Evolutionary conservation across 1,140 invertebrate genomes (phyloP).

Genomic region (Diachasma alloeum): DNA sequence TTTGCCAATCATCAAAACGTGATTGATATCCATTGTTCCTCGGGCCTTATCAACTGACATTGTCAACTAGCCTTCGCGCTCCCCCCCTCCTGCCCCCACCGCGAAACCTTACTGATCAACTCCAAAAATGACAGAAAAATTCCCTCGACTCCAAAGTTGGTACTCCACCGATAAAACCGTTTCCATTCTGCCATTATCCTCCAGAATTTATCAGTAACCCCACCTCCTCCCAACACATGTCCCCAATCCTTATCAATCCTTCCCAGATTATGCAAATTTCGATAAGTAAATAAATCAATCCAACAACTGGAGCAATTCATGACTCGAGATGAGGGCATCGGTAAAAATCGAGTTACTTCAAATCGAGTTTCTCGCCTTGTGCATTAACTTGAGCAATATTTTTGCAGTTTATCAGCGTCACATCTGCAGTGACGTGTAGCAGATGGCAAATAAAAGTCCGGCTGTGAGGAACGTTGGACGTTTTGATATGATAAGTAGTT

Average conservation of each 20-base stretch:
- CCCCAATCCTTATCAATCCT: not conserved
- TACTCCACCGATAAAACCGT: not conserved
- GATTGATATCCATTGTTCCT: too few species aligned
- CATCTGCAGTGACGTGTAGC: not conserved
- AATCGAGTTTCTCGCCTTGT: not conserved
- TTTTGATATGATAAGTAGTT: not conserved
- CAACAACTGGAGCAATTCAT: not conserved
- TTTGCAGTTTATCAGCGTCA: not conserved
- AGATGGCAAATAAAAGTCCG: not conserved
- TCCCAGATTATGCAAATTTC: not conserved
- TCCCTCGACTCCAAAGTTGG: not conserved
- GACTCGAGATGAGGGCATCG: not conserved
- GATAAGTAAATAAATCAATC: not conserved
- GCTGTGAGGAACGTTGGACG: not conserved
- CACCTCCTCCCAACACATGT: not conserved
- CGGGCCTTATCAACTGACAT: too few species aligned
- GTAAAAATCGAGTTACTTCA: not conserved
- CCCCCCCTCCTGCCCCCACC: too few species aligned
- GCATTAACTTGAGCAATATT: not conserved
- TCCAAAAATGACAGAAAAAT: not conserved
- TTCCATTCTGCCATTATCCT: not conserved
- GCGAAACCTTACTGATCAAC: too few species aligned
- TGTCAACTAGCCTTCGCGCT: too few species aligned
- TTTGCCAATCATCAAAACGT: too few species aligned
- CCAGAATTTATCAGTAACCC: not conserved